A percentile compares a stretch with the other conserved stretches of the same genome.
phyloP scores from a whole-genome alignment of 2,888 invertebrate species.

The Ommatoiulus sabulosus region DNA sequence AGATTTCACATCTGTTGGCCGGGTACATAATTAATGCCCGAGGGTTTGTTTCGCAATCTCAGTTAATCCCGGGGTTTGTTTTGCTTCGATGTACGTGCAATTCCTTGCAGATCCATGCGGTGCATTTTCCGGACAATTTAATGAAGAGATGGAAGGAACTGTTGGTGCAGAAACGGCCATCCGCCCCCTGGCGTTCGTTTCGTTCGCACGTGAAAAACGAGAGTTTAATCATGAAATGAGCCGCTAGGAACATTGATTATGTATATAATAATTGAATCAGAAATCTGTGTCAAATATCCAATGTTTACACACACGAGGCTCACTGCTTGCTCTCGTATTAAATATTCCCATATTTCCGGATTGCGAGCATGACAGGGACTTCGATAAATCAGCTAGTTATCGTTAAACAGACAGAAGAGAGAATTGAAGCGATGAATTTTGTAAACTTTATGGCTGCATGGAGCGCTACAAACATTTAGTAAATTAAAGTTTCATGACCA shows the following conservation, averaged over 20 bases:
- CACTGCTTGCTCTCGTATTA: not conserved
- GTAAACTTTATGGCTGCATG: not conserved
- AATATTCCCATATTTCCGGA: not conserved
- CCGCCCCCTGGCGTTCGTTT: not conserved
- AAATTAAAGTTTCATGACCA: not conserved
- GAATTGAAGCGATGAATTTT: not conserved
- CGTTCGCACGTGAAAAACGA: not conserved
- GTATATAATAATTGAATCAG: not conserved
- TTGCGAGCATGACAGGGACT: not conserved
- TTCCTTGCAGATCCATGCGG: not conserved
- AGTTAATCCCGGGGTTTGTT: constrained; percentile 5
- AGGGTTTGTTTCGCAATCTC: not conserved
- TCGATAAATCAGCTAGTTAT: not conserved
- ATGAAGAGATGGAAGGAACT: not conserved
- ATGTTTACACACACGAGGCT: not conserved
- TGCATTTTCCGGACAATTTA: constrained; percentile 9
- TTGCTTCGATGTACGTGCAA: not conserved
- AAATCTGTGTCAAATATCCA: constrained; percentile 13
- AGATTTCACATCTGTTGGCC: not conserved
- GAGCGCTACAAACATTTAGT: not conserved
- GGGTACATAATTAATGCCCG: constrained; percentile 25
- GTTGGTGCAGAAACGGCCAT: constrained; percentile 12
- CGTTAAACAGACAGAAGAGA: too few species aligned
- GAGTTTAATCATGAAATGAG: constrained; percentile 16
- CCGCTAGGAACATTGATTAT: not conserved